Evolutionary conservation across 2,797 vertebrate genomes (phyloP), one percentile per base, ranked within the genome.

Genomic region (Anabacerthia variegaticeps): DNA sequence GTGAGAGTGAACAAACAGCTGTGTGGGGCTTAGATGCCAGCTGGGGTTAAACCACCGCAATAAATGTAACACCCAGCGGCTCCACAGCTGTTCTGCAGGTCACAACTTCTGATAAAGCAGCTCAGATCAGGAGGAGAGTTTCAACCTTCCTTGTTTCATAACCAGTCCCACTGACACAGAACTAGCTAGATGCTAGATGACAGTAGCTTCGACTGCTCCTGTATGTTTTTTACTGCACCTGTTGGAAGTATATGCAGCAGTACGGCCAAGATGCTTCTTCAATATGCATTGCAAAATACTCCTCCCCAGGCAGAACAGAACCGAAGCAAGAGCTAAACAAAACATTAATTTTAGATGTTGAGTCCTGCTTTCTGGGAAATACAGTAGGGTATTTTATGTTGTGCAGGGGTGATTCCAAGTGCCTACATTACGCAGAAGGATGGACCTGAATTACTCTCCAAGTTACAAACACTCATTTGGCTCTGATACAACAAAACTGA

Each of bases 361-460:
- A 27, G 20, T 26, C 26, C 23, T 74, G n/a, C 56, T 28, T 65
- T 71, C 26, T 21, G 24, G 24, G 55, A 92, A 81, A 68, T 27
- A 46, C 0, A 0, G 15, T 32, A 14, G 1, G 3, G 10, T 74
- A 65, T 28, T 56, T 46, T 51, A 39, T 19, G 4, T 6, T 55
- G 20, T 44, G 17, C 22, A 59, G 24, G 28, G 7, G 6, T n/a
- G 36, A 89, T 30, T 55, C 26, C 5, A 10, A 68, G 11, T 51
- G 23, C 15, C 24, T 48, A 48, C 19, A 52, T n/a, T 56, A 90
- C 1, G 9, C 37, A 80, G 32, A 79, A 84, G 19, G 32, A 62
- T 13, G 19, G 20, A 46, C 0, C 0, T 23, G 7, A 32, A 62
- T 48, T 34, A 55, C 20, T 19, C 14, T 54, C 12, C 16, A 68